Percentiles rank a stretch among this genome's conserved stretches.
Evolutionary conservation across 2,888 invertebrate genomes (phyloP).

Genomic region (Nomada flava): DNA sequence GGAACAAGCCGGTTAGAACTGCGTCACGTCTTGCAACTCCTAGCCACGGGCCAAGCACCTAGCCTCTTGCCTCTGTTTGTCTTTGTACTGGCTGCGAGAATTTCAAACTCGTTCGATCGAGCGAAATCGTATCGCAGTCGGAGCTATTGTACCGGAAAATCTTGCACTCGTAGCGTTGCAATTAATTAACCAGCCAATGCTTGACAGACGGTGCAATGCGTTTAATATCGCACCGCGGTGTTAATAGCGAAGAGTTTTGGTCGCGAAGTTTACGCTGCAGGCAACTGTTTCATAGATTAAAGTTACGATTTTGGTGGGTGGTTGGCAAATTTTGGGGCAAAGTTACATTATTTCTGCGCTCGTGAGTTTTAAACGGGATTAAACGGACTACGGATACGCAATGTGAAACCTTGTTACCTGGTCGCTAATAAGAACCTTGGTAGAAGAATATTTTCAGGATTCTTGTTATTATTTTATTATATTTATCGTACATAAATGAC

Average conservation of each 20-base stretch:
- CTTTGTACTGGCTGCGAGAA: slow-evolving; percentile 58
- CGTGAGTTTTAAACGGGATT: too few species aligned
- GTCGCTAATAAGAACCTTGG: too few species aligned
- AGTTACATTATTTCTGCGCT: too few species aligned
- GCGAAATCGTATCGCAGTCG: slow-evolving; percentile 30
- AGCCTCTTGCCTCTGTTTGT: slow-evolving; percentile 62
- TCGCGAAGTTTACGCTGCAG: background rate
- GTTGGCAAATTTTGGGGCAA: too few species aligned
- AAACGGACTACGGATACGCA: too few species aligned
- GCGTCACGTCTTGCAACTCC: slow-evolving; percentile 67
- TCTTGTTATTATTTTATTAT: too few species aligned
- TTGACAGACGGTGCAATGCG: too few species aligned
- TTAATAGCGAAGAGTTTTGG: too few species aligned
- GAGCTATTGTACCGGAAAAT: slow-evolving; percentile 23
- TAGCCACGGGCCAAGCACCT: slow-evolving; percentile 59
- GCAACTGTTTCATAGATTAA: background rate
- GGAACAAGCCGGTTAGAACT: slow-evolving; percentile 63
- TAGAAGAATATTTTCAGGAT: too few species aligned
- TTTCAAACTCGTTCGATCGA: slow-evolving; percentile 50
- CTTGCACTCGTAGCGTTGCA: background rate
- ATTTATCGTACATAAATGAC: too few species aligned
- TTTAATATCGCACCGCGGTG: background rate
- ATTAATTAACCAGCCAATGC: slow-evolving; percentile 18
- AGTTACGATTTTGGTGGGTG: too few species aligned
- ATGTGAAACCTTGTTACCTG: too few species aligned